Evolutionary conservation across 1,140 invertebrate species (phyloP).

Genomic region (Rhizoglyphus robini): DNA sequence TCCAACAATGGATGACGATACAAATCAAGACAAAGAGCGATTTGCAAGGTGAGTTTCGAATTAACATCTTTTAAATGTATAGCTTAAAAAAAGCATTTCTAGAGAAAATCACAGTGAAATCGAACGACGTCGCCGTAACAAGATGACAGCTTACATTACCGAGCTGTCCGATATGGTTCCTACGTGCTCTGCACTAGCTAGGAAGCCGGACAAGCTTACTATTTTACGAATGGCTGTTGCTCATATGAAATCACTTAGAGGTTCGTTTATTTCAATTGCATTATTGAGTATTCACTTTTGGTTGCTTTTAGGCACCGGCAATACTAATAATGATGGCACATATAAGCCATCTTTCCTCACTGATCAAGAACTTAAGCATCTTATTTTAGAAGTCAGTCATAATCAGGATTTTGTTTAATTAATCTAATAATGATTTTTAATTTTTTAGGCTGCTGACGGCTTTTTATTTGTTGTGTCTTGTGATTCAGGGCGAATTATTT

Average conservation of each 20-base stretch:
- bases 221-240: slow-evolving; percentile 98
- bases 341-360: slow-evolving; percentile 98
- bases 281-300: slow-evolving; percentile 31
- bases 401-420: neutral
- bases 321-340: slow-evolving; percentile 78
- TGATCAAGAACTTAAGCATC: slow-evolving; percentile 96
- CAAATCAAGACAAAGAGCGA: slow-evolving; percentile 83
- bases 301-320: slow-evolving; percentile 90
- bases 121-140: slow-evolving; percentile 89
- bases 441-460: slow-evolving; percentile 97
- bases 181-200: slow-evolving; percentile 85
- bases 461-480: slow-evolving; percentile 98
- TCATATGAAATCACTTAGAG: slow-evolving; percentile 93
- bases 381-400: slow-evolving; percentile 95
- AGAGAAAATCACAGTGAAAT: slow-evolving; percentile 98
- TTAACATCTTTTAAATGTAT: neutral
- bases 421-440: no score
- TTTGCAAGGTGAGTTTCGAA: slow-evolving; percentile 59
- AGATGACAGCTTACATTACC: slow-evolving; percentile 99
- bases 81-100: neutral
- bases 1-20: slow-evolving; percentile 57
- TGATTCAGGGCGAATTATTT: slow-evolving; percentile 90
- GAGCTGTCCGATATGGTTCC: slow-evolving; percentile 99
- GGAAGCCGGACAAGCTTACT: slow-evolving; percentile 98
- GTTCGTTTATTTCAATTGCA: slow-evolving; percentile 40